Base-by-base conservation (phyloP, 2,113 vertebrate species). In the Zosterops borbonicus region DNA sequence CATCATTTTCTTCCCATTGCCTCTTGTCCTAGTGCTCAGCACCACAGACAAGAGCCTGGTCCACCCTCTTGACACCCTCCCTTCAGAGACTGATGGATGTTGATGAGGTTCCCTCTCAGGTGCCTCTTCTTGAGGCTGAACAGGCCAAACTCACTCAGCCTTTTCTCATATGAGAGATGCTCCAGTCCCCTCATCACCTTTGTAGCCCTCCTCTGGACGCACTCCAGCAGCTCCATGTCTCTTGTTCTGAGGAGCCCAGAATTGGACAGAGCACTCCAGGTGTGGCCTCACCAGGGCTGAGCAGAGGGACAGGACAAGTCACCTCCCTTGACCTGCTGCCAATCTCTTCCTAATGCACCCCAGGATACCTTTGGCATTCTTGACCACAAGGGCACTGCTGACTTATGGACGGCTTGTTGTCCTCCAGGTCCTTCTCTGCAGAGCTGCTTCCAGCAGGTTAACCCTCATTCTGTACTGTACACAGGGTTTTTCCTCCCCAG, bases 321-420 rank as follows among this genome's bases (percentile, higher is more conserved):
- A 47, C 11, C 33, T 67, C 27, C 19, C 14, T 37, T 1, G 12
- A 11, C 17, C 25, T 65, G 22, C 37, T 52, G 77, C 0, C 42
- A 50, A 1, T 23, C 2, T 52, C 33, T 65, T 37, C 17, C 27
- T 3, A 33, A 2, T 24, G 10, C 6, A 33, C 6, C 2, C 4
- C 52, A 59, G 52, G 23, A 39, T 39, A 52, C 12, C 37, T n/a
- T 13, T 46, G 37, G 14, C 33, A 1, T 50, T 50, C 37, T 39
- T 64, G 35, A 11, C 35, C 50, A 35, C 5, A 80, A 58, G 31
- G 11, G 3, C 31, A 37, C 53, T 31, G 11, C 25, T 42, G 42
- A 17, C 20, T 63, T 6, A 56, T 18, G 20, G 24, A 35, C 2
- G 6, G 5, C 1, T 80, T 41, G 22, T 7, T 50, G 18, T 19